Base-by-base conservation (phyloP, 1,140 invertebrate species). In the Sesamia nonagrioides region DNA sequence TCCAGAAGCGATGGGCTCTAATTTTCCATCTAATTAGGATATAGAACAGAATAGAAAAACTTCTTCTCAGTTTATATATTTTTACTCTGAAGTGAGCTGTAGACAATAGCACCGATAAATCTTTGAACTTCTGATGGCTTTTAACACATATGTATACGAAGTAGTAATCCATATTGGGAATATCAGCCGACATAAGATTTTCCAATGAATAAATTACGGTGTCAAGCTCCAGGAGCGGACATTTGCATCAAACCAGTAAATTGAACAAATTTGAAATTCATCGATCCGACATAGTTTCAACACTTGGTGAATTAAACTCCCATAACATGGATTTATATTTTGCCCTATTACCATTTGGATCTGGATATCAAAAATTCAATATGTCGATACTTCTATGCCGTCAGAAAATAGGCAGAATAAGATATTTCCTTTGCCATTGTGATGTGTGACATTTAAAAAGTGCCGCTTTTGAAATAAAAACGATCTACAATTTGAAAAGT, bases 231-330 rank as follows among this genome's bases (percentile, higher is more conserved):
- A 27, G 77, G 78, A 60, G 77, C 45, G 63, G 77, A 75, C 75
- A 86, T 71, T 88, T 87, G 84, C 85, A 86, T 89, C 86, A 71
- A 80, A 83, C 82, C 81, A 84, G 83, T 85, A 87, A 86, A 86
- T 85, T 86, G 82, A 86, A 88, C 86, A 89, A 89, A 86, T 89
- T 87, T 88, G 84, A 88, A 85, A 86, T 89, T 88, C 85, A 87
- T 89, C 86, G 83, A 71, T 52, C 45, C 82, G 60, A 78, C 68
- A 72, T 52, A 60, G 77, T 72, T 80, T 83, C 79, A 79, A 78
- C 78, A 77, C 75, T 84, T 78, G 78, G 52, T 72, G 68, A 71
- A 71, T 75, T 60, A 75, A 75, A 60, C 9, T 54, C 40, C 72
- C 54, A 75, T 75, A 60, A 71, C 48, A 54, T 54, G 45, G 68